Evolutionary conservation across 2,797 vertebrate species (phyloP), one percentile per base, ranked within the genome.

Genomic region (Apodemus agrarius): DNA sequence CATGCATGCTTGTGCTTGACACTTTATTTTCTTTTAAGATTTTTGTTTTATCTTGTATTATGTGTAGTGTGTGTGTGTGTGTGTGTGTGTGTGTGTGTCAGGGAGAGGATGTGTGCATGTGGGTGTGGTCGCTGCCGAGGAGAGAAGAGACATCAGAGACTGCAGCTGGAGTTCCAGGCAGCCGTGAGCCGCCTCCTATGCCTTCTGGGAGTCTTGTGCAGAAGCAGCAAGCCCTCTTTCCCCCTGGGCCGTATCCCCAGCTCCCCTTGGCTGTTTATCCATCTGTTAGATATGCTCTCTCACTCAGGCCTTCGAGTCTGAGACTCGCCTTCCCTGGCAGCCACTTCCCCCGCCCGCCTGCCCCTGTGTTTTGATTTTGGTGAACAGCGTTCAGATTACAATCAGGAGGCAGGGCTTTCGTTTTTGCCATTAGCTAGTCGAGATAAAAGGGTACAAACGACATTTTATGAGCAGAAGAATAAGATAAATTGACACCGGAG

Each of bases 401-500:
- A 92, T 40, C 9, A 3, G 49, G 92, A 80, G 83, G 75, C 69
- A 75, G 90, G 54, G 16, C n/a, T 92, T 93, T 93, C 59, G 21
- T 94, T 95, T 95, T 95, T 95, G 52, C 61, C 91, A 59, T 92
- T 92, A 85, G 40, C 63, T 89, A 95, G 96, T 93, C 80, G 46
- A 90, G 78, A 65, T 88, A 65, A 94, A 94, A 97, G 46, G 91
- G 40, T 52, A 83, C 93, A 97, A 97, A 97, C 87, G 95, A 88
- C 89, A 95, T 90, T 90, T 86, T 89, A 91, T 93, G 92, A 95
- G 65, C 72, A 65, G 65, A 95, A 84, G 78, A 95, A 82, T 69
- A 93, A 93, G 75, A 96, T 91, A 97, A 98, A 97, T 88, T 34
- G 90, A 97, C 97, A 96, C 80, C 89, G 95, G 92, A 94, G 97